These are phyloP conservation scores for Patella caerulea DNA, from an alignment of 2,888 invertebrate species.

Conservation along the genomic window DNA sequence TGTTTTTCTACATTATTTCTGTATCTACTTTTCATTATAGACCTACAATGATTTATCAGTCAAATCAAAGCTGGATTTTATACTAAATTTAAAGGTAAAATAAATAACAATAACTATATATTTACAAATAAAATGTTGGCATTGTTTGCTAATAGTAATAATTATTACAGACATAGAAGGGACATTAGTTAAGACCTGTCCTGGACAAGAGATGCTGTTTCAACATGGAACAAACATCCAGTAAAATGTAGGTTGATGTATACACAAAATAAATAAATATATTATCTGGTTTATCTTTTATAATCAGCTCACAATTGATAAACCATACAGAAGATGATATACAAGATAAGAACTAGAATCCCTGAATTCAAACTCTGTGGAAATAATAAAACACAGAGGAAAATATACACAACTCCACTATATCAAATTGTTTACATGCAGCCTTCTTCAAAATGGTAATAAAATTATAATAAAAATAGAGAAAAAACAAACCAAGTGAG, in stretches of 20 bases:
- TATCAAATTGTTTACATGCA: conserved; percentile 4
- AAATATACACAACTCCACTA: background rate
- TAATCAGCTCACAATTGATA: background rate
- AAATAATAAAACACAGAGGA: no score
- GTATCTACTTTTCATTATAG: no score
- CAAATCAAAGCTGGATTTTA: no score
- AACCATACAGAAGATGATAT: background rate
- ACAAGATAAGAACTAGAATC: no score
- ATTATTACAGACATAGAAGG: no score
- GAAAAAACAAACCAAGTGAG: background rate
- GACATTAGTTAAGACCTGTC: no score
- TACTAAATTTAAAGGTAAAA: no score
- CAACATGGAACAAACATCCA: no score
- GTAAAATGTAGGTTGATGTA: background rate
- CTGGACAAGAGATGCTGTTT: no score
- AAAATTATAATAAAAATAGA: background rate
- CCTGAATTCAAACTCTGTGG: no score
- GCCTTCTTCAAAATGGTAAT: background rate
- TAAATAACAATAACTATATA: background rate
- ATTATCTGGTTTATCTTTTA: background rate
- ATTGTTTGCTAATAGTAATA: background rate
- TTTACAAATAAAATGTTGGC: conserved; percentile 7
- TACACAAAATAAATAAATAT: conserved; percentile 9
- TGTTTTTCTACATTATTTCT: no score
- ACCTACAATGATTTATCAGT: no score